Conservation (phyloP, 2,888 invertebrate species). For the Mamestra brassicae region DNA sequence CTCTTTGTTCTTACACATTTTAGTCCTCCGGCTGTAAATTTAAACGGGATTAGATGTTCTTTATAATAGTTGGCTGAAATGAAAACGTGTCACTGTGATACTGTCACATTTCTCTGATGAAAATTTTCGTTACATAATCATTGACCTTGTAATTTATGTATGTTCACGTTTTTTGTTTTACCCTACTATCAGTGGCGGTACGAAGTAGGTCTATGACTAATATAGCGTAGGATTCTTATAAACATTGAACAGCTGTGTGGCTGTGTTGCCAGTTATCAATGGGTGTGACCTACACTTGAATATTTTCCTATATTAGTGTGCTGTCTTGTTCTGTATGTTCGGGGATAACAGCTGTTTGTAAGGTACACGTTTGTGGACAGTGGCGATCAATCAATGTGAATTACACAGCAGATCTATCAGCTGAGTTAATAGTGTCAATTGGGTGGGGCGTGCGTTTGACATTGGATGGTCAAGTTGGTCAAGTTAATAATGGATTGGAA, state of each 20-base stretch:
- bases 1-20: conserved; percentile 73
- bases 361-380: conserved; percentile 10
- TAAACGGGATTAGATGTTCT: conserved; percentile 62
- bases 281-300: conserved; percentile 40
- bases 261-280: conserved; percentile 55
- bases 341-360: conserved; percentile 40
- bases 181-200: conserved; percentile 30
- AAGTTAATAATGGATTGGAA: conserved; percentile 12
- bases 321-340: conserved; percentile 6
- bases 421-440: conserved; percentile 45
- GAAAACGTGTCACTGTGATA: conserved; percentile 49
- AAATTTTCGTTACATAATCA: conserved; percentile 26
- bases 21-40: conserved; percentile 59
- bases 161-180: conserved; percentile 53
- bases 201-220: conserved; percentile 41
- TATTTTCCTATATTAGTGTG: conserved; percentile 12
- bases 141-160: conserved; percentile 46
- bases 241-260: conserved; percentile 59
- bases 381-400: conserved; percentile 41
- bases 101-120: conserved; percentile 29
- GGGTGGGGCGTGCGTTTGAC: conserved; percentile 29
- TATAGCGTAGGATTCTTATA: conserved; percentile 49
- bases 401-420: conserved; percentile 44
- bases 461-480: conserved; percentile 24
- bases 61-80: conserved; percentile 57